Base-by-base conservation (phyloP, 1,140 invertebrate species). In the Antheraea pernyi region DNA sequence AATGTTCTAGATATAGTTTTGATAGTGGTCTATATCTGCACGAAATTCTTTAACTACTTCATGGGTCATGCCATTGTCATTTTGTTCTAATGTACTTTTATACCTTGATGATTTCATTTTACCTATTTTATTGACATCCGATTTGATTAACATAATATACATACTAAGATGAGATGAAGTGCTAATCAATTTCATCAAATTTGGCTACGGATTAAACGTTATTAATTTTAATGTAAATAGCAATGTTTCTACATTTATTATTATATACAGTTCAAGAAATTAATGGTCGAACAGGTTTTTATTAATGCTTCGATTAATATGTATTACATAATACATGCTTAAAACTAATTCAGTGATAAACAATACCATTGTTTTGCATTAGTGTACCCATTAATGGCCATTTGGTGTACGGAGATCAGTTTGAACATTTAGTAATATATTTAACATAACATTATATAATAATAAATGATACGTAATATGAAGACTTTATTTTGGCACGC, bases 291-390 rank as follows among this genome's bases (percentile, higher is more conserved):
- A 73, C 65, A 77, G 79, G 80, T 79, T 80, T 76, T 78, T 66
- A 78, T 81, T 85, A 86, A 85, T 75, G 82, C 80, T 86, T 82
- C 42, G 46, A 53, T 53, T 53, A 53, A 53, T 53, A 53, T 30
- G 46, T 68, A 37, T 65, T 68, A 72, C 65, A 78, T 53, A 53
- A 53, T 78, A 69, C 48, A 82, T 70, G 85, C 46, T 87, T 89
- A 62, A 78, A 74, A 82, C 78, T 80, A 81, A 80, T 68, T 67
- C 68, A 68, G 65, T 16, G 6, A 48, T 3, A 60, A 13, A 59
- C 22, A 30, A 46, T 9, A 39, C 6, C 6, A 19, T 53, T n/a
- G 13, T 53, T 13, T 42, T n/a, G 11, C 22, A 64, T 46, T 19
- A 39, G 64, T 53, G 19, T 65, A 22, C 18, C 19, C 64, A 65